phyloP scores from a whole-genome alignment of 2,797 vertebrate genomes.

The Tenualosa thibaudeaui region DNA sequence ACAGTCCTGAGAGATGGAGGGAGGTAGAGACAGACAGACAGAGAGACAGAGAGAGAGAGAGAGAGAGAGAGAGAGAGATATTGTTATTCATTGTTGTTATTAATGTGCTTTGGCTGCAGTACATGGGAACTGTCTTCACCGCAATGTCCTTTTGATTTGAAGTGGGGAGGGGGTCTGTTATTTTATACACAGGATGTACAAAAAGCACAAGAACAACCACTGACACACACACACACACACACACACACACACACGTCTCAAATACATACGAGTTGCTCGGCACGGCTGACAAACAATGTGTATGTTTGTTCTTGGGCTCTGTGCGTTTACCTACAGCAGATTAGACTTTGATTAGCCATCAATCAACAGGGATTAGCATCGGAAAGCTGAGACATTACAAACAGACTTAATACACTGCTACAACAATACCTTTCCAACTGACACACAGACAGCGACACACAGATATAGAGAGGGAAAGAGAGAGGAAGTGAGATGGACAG shows the following conservation, averaged over 20 bases:
- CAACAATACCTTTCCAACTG: slow-evolving; percentile 18
- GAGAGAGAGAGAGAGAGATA: background rate
- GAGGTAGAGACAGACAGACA: background rate
- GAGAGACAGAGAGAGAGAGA: background rate
- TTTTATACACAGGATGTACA: background rate
- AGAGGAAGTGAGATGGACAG: background rate
- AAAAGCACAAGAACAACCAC: background rate
- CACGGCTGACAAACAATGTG: slow-evolving; percentile 34
- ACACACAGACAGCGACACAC: background rate
- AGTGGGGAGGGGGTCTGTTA: slow-evolving; percentile 24
- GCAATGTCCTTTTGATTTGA: background rate
- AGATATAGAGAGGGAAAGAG: background rate
- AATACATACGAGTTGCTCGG: background rate
- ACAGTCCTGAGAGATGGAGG: slow-evolving; percentile 79
- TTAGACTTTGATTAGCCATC: slow-evolving; percentile 41
- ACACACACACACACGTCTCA: background rate
- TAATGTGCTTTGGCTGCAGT: background rate
- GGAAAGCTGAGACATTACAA: slow-evolving; percentile 38
- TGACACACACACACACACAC: slow-evolving; percentile 18
- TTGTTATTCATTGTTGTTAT: background rate
- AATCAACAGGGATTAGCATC: slow-evolving; percentile 40
- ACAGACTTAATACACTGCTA: slow-evolving; percentile 29
- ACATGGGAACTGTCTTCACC: background rate
- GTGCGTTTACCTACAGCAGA: slow-evolving; percentile 24
- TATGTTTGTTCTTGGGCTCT: slow-evolving; percentile 46